A percentile compares a stretch with the other conserved stretches of the same genome.
These are phyloP conservation scores for Dynastes tityus DNA, from an alignment of 2,888 invertebrate species.

Conservation along the genomic window DNA sequence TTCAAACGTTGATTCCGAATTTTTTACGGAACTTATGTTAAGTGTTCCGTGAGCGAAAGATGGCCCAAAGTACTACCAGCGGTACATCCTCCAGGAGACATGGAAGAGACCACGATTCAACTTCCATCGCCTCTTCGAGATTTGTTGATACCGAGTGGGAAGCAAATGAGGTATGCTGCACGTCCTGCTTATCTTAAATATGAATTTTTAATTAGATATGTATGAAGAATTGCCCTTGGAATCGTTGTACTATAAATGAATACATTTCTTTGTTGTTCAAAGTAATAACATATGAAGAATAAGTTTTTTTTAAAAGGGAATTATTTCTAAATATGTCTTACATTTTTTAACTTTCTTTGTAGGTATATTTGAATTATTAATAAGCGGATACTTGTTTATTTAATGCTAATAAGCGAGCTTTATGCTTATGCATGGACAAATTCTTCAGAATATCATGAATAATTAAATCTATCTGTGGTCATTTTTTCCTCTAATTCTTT, in stretches of 20 bases:
- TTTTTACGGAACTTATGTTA: conserved; percentile 38
- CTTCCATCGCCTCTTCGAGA: conserved; percentile 74
- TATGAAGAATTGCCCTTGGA: conserved; percentile 9
- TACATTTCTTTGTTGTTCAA: background rate
- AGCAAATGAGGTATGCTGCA: conserved; percentile 79
- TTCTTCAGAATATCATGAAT: no score
- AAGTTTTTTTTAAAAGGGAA: no score
- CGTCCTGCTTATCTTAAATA: conserved; percentile 2
- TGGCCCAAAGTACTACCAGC: conserved; percentile 77
- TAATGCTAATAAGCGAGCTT: no score
- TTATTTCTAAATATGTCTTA: no score
- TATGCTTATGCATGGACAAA: no score
- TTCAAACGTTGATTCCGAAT: conserved; percentile 29
- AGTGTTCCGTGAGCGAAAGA: conserved; percentile 59
- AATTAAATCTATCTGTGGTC: no score
- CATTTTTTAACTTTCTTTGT: no score
- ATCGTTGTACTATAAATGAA: background rate
- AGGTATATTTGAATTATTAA: no score
- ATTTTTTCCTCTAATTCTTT: no score
- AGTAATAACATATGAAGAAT: background rate
- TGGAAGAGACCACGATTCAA: conserved; percentile 77
- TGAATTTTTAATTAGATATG: conserved; percentile 29
- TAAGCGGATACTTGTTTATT: no score
- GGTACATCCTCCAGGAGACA: conserved; percentile 78
- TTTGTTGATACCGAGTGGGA: conserved; percentile 85